Base-by-base conservation (phyloP, 2,113 vertebrate species). In the Numenius arquata region DNA sequence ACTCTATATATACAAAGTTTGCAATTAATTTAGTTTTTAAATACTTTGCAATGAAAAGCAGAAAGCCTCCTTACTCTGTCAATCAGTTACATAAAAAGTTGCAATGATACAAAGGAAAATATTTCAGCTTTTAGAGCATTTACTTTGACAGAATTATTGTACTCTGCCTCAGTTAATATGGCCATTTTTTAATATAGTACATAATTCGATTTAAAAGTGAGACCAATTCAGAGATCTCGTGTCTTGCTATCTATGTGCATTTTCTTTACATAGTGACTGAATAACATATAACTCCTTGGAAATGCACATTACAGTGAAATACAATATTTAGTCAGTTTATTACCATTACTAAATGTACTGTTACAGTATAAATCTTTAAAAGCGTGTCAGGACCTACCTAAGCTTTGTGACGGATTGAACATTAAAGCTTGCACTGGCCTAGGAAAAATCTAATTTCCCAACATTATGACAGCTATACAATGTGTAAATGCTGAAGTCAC, bases 391-490 rank as follows among this genome's bases (percentile, higher is more conserved):
- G 73, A 20, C 68, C 80, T 68, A 97, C 94, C 95, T 95, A 78
- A 87, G 90, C 88, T 87, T 93, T 92, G 73, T 94, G 96, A 95
- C 0, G 2, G 90, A 97, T 92, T 92, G 83, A 96, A 50, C 36
- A 13, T 71, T 88, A 96, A 94, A 73, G 73, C 66, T 89, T 92
- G 76, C 79, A 68, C 26, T 78, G 79, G 90, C 79, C 88, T 16
- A 87, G 73, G 65, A 92, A 95, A 88, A 95, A 82, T 90, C 76
- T 93, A 22, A 93, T 95, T 95, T 93, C 88, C 90, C 88, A 93
- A 78, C 78, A 85, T 89, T 92, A 75, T 84, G 73, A 94, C 92
- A 95, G 88, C 68, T 68, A 47, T 53, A 90, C 83, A 92, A 75
- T 38, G 73, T 84, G 79, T 78, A 94, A 92, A 94, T 75, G 80